Evolutionary conservation across 2,113 vertebrate genomes (phyloP).

Genomic region (Austrofundulus limnaeus): DNA sequence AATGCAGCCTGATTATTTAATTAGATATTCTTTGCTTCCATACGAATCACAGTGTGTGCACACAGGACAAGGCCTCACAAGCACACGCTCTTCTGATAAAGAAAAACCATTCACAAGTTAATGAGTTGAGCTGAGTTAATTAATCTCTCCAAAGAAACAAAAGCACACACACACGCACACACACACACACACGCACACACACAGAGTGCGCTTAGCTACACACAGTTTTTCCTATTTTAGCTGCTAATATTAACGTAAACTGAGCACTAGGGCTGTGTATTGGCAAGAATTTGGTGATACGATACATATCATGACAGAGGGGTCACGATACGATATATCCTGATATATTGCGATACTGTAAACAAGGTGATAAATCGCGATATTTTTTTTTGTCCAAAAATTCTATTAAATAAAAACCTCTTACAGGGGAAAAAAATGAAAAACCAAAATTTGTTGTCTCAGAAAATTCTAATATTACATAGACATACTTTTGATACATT

Average conservation of each 20-base stretch:
- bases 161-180: constrained; percentile 9
- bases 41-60: constrained; percentile 22
- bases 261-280: no score
- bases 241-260: constrained; percentile 3
- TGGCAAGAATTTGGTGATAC: no score
- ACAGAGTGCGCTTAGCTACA: background rate
- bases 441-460: no score
- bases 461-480: no score
- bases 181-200: constrained; percentile 14
- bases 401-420: no score
- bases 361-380: no score
- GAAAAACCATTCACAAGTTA: constrained; percentile 46
- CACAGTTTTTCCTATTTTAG: background rate
- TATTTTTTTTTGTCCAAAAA: no score
- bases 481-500: no score
- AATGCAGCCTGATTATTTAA: constrained; percentile 48
- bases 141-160: constrained; percentile 39
- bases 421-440: no score
- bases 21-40: constrained; percentile 55
- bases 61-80: constrained; percentile 31
- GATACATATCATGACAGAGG: no score
- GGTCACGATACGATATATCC: no score
- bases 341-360: no score
- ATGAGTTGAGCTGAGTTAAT: constrained; percentile 52
- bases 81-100: constrained; percentile 37